Evolutionary conservation across 2,888 invertebrate genomes (phyloP), one percentile per base, ranked within the genome.

Genomic region (Hirtodrosophila cameraria): DNA sequence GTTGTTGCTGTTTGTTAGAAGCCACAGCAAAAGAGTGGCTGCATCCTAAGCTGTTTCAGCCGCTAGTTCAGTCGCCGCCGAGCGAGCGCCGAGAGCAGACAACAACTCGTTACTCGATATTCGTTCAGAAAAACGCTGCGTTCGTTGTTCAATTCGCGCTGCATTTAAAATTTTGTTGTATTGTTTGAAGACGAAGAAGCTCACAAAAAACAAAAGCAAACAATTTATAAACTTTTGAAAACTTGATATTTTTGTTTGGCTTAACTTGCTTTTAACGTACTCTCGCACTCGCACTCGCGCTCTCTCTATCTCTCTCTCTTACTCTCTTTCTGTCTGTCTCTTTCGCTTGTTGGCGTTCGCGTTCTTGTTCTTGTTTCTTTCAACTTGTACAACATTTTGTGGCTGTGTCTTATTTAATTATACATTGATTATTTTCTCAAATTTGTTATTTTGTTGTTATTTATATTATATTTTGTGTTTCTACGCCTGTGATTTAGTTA

Each of bases 41-140:
- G 79, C 79, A 81, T 77, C 82, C 50, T 33, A 55, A 50, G 76
- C 55, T 60, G 53, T 38, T 38, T 25, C 54, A 45, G 53, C 36
- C 15, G 42, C 52, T 52, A 49, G 52, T 69, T 86, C 73, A 87
- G 84, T 86, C 75, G 86, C 73, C 78, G 80, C 79, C 64, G 74
- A 80, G 86, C 86, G 83, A 87, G 86, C 86, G 78, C 68, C 77
- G 81, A 80, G 80, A 68, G 71, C 71, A 75, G 75, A 84, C 78
- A 81, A 63, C 67, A 55, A 64, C 67, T 66, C 79, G 84, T 62
- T 54, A 58, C 68, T 60, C 55, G 69, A 42, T 57, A 54, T 55
- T 50, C 58, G 58, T n/a, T n/a, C n/a, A n/a, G n/a, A n/a, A n/a
- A n/a, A n/a, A n/a, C n/a, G n/a, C n/a, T n/a, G n/a, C n/a, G n/a